Evolutionary conservation across 1,140 invertebrate genomes (phyloP).

Genomic region (Phortica variegata): DNA sequence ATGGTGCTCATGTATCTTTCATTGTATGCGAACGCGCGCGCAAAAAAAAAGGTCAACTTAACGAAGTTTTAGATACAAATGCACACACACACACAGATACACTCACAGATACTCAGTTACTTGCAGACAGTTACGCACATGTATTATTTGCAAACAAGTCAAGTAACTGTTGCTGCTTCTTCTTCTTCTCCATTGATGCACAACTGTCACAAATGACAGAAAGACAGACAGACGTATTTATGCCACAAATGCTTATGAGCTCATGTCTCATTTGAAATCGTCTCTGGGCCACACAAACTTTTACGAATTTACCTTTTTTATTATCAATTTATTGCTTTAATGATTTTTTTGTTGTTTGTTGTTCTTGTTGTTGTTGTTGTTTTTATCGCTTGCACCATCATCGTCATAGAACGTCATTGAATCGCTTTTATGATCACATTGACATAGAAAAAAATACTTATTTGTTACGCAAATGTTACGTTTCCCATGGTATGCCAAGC

Average conservation of each 20-base stretch:
- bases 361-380: conserved; percentile 1
- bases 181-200: too few relatives aligned
- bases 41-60: too few relatives aligned
- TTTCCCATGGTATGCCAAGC: conserved; percentile 43
- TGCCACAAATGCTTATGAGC: too few relatives aligned
- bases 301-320: too few relatives aligned
- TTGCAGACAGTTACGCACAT: neutral
- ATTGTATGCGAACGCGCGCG: too few relatives aligned
- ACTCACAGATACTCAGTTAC: neutral
- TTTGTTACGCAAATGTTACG: conserved; percentile 42
- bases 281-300: too few relatives aligned
- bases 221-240: too few relatives aligned
- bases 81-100: neutral
- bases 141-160: neutral
- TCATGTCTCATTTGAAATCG: too few relatives aligned
- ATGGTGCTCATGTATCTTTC: too few relatives aligned
- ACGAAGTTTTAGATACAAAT: too few relatives aligned
- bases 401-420: conserved; percentile 11
- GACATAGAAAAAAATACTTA: conserved; percentile 28
- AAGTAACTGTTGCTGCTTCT: too few relatives aligned
- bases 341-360: conserved; percentile 19
- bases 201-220: too few relatives aligned
- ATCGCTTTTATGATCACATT: conserved; percentile 51
- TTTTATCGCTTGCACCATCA: neutral
- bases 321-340: conserved; percentile 17